These are phyloP conservation scores for Anadara kagoshimensis DNA, from an alignment of 1,140 invertebrate species.

Conservation along the genomic window DNA sequence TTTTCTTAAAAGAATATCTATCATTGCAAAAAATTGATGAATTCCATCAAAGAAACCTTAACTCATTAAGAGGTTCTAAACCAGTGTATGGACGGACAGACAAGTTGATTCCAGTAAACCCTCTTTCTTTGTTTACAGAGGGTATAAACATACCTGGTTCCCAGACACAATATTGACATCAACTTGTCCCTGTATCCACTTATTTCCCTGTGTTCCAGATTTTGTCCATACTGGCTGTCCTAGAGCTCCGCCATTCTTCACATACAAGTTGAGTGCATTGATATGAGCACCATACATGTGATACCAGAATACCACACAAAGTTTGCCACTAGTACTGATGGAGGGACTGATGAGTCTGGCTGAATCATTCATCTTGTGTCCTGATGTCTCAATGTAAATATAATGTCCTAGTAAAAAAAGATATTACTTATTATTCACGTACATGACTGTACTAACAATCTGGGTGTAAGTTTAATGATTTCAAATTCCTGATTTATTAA, in stretches of 20 bases:
- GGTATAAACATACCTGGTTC: conserved; percentile 48
- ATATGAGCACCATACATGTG: conserved; percentile 83
- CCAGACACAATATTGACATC: conserved; percentile 36
- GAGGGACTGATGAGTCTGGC: conserved; percentile 67
- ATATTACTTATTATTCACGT: background rate
- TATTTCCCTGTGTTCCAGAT: conserved; percentile 60
- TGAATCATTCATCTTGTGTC: conserved; percentile 63
- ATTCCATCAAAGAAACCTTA: background rate
- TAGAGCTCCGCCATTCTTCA: conserved; percentile 33
- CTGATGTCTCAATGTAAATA: conserved; percentile 44
- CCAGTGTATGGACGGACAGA: too few species aligned
- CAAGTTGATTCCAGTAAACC: too few species aligned
- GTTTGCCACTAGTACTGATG: conserved; percentile 14
- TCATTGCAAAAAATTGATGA: too few species aligned
- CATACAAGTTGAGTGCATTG: conserved; percentile 60
- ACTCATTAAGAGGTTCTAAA: too few species aligned
- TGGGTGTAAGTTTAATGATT: too few species aligned
- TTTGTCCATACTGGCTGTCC: conserved; percentile 52
- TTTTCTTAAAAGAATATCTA: background rate
- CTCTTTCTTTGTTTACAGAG: too few species aligned
- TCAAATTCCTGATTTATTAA: too few species aligned
- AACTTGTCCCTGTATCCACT: conserved; percentile 60
- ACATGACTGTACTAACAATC: background rate
- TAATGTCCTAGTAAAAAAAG: conserved; percentile 27
- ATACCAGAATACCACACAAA: conserved; percentile 80